Evolutionary conservation across 2,113 vertebrate genomes (phyloP).

Genomic region (Tichodroma muraria): DNA sequence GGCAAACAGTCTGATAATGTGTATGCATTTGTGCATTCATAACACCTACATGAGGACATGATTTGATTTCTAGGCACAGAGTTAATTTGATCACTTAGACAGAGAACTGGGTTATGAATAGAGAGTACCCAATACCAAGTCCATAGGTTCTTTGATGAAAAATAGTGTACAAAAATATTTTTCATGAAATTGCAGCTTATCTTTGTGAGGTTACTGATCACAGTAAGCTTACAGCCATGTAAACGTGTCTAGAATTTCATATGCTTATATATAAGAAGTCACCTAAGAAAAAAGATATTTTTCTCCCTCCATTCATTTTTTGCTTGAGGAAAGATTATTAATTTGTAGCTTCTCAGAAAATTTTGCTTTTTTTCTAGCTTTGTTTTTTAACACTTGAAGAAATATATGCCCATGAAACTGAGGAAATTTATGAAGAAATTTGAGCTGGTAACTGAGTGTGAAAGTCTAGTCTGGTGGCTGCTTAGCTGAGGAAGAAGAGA

Average conservation of each 20-base stretch:
- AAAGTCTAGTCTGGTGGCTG: neutral
- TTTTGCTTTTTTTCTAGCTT: neutral
- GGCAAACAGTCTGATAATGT: neutral
- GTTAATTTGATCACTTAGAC: neutral
- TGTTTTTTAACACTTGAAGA: neutral
- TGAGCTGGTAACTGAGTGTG: neutral
- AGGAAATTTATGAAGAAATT: neutral
- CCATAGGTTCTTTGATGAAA: neutral
- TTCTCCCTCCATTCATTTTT: neutral
- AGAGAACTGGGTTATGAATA: neutral
- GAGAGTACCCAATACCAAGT: neutral
- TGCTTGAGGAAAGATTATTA: neutral
- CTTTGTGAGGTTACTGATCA: neutral
- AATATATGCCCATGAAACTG: fast-evolving
- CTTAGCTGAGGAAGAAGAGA: neutral
- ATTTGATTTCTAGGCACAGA: neutral
- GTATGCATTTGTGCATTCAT: neutral
- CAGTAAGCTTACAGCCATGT: neutral
- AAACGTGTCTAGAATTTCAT: neutral
- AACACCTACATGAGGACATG: neutral
- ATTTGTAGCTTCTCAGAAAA: neutral
- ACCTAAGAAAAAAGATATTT: neutral
- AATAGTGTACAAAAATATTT: neutral
- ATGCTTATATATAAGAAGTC: neutral
- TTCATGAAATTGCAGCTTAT: neutral